phyloP scores from a whole-genome alignment of 1,140 invertebrate species.

The Drosophila mayri region DNA sequence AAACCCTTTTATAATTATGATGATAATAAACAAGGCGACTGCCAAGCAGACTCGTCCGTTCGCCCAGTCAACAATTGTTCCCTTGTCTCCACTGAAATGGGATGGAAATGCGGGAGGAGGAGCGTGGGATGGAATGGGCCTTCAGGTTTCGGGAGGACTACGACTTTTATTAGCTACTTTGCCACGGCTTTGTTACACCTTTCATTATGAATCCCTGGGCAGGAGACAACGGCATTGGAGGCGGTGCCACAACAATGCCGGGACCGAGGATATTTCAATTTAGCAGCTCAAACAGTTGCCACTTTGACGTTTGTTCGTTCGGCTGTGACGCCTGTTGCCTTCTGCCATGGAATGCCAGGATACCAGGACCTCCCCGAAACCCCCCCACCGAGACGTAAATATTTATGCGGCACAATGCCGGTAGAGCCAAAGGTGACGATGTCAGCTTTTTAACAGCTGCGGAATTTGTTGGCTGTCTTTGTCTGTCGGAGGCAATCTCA shows the following conservation, averaged over 20 bases:
- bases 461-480: constrained; percentile 78
- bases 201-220: constrained; percentile 72
- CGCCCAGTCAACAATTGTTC: constrained; percentile 48
- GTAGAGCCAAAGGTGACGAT: constrained; percentile 72
- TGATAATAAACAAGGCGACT: constrained; percentile 76
- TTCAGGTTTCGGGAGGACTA: constrained; percentile 33
- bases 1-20: constrained; percentile 83
- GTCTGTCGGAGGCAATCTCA: constrained; percentile 67
- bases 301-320: constrained; percentile 69
- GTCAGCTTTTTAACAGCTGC: constrained; percentile 81
- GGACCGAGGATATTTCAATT: constrained; percentile 79
- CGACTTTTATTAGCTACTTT: constrained; percentile 80
- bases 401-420: constrained; percentile 75
- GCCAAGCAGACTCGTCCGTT: constrained; percentile 14
- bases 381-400: constrained; percentile 57
- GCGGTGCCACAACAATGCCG: constrained; percentile 72
- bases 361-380: not conserved
- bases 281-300: constrained; percentile 80
- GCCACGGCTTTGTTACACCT: constrained; percentile 77
- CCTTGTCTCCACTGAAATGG: constrained; percentile 31
- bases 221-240: not conserved
- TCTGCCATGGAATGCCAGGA: constrained; percentile 48
- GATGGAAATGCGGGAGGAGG: constrained; percentile 19
- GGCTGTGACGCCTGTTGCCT: constrained; percentile 61
- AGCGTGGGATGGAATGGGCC: not conserved